phyloP scores from a whole-genome alignment of 2,888 invertebrate species.

The Agrotis puta region DNA sequence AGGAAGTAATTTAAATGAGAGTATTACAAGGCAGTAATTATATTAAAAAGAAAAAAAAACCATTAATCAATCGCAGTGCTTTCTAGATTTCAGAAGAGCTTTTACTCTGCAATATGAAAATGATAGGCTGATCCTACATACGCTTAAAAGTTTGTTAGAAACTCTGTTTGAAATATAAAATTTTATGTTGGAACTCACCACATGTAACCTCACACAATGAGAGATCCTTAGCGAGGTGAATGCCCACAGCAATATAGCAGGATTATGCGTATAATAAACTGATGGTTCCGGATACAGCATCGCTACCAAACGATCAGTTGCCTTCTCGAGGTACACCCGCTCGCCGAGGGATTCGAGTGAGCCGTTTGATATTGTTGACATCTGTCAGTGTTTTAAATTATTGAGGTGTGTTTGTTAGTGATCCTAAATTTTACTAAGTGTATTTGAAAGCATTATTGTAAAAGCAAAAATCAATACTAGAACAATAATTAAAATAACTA shows the following conservation, averaged over 20 bases:
- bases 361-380: slow-evolving; percentile 84
- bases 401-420: too few species aligned
- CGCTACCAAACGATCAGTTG: slow-evolving; percentile 78
- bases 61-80: too few species aligned
- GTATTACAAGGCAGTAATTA: too few species aligned
- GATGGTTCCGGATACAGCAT: slow-evolving; percentile 81
- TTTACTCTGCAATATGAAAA: too few species aligned
- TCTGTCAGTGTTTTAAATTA: slow-evolving; percentile 69
- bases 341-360: slow-evolving; percentile 80
- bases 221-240: slow-evolving; percentile 84
- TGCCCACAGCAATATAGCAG: slow-evolving; percentile 84
- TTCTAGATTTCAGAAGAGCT: too few species aligned
- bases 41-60: too few species aligned
- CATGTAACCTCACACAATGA: slow-evolving; percentile 74
- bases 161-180: background rate
- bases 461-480: too few species aligned
- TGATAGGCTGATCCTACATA: too few species aligned
- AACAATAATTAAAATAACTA: too few species aligned
- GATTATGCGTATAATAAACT: slow-evolving; percentile 84
- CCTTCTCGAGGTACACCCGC: slow-evolving; percentile 83
- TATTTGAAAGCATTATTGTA: too few species aligned
- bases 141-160: background rate
- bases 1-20: background rate
- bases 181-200: slow-evolving; percentile 76
- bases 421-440: too few species aligned